Conservation (phyloP, 2,113 vertebrate species). For the Oreotrochilus melanogaster region DNA sequence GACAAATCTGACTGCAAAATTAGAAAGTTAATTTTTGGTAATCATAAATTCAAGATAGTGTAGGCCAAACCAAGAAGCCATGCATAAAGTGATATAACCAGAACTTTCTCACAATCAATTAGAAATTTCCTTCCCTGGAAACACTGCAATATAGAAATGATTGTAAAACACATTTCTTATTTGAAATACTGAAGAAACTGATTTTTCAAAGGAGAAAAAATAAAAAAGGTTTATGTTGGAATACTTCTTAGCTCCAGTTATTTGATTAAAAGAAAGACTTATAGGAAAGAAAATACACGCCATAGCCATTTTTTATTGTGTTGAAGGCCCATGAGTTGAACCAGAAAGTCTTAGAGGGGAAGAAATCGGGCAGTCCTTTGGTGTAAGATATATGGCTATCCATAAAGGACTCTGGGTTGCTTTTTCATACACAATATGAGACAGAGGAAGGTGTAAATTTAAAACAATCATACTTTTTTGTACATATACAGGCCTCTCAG, state of each 20-base stretch:
- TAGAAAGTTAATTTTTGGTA: neutral
- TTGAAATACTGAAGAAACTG: neutral
- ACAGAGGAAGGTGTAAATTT: neutral
- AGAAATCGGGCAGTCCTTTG: fast-evolving
- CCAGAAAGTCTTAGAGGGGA: neutral
- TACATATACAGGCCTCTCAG: neutral
- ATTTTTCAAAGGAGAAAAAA: neutral
- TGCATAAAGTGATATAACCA: neutral
- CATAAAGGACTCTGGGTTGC: neutral
- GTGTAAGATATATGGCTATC: neutral
- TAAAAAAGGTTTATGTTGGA: neutral
- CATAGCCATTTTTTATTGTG: neutral
- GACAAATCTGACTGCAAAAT: neutral
- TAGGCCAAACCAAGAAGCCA: neutral
- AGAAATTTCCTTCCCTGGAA: neutral
- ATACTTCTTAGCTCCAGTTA: neutral
- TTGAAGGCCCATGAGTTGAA: neutral
- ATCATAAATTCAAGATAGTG: neutral
- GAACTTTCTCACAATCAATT: neutral
- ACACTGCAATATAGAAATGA: neutral
- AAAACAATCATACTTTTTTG: neutral
- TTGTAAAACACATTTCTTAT: neutral
- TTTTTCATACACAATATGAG: neutral
- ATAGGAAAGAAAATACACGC: neutral
- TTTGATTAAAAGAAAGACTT: neutral